Evolutionary conservation across 2,797 vertebrate genomes (phyloP).

Genomic region (Okamejei kenojei): DNA sequence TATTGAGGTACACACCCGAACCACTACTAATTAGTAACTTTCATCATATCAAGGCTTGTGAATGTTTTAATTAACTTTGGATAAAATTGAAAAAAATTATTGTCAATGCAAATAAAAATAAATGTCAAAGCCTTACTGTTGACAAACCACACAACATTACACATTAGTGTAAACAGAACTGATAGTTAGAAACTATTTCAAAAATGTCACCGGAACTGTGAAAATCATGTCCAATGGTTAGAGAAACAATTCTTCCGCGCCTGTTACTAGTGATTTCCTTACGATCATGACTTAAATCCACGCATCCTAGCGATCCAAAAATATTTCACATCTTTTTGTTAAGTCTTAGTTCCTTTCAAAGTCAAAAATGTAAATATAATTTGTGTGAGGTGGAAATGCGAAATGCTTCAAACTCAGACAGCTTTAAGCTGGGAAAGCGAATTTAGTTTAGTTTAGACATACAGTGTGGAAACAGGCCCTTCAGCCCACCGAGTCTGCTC

Average conservation of each 20-base stretch:
- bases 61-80: background rate
- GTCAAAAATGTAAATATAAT: too few relatives aligned
- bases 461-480: too few relatives aligned
- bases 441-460: background rate
- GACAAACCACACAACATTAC: background rate
- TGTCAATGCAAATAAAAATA: background rate
- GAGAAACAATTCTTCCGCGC: background rate
- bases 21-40: background rate
- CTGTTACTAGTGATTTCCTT: background rate
- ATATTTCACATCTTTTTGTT: background rate
- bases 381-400: background rate
- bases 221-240: background rate
- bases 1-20: too few relatives aligned
- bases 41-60: background rate
- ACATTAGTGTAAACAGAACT: background rate
- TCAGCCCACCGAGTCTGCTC: too few relatives aligned
- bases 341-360: background rate
- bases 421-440: background rate
- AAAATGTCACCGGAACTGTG: background rate
- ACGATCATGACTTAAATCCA: background rate
- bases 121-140: background rate
- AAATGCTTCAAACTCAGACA: background rate
- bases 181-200: background rate
- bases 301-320: background rate
- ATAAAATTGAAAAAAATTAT: background rate